Evolutionary conservation across 1,140 invertebrate species (phyloP).

Genomic region (Akabosia matsudoensis): DNA sequence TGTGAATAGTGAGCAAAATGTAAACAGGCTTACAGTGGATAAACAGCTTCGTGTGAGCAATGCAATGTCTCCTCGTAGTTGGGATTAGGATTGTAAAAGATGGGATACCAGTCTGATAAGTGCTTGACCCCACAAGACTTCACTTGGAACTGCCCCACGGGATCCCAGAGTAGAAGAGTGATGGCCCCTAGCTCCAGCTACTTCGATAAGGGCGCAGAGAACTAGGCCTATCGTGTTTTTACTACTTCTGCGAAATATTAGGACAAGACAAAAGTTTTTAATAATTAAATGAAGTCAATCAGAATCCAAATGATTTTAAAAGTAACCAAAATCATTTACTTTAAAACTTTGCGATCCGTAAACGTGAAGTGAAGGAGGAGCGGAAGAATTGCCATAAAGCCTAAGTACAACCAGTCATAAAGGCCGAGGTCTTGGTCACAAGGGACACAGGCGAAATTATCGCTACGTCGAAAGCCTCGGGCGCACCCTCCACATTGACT

Average conservation of each 20-base stretch:
- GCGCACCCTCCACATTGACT: slow-evolving; percentile 81
- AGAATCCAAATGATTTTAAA: not conserved
- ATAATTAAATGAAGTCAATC: not conserved
- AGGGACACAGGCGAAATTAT: slow-evolving; percentile 65
- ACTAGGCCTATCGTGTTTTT: slow-evolving; percentile 66
- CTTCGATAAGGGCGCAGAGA: slow-evolving; percentile 78
- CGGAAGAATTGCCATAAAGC: slow-evolving; percentile 84
- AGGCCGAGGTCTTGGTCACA: slow-evolving; percentile 72
- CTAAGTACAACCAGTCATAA: slow-evolving; percentile 93
- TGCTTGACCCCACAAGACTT: slow-evolving; percentile 71
- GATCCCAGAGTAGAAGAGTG: slow-evolving; percentile 72
- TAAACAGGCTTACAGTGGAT: slow-evolving; percentile 82
- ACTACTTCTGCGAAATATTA: slow-evolving; percentile 60
- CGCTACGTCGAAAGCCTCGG: slow-evolving; percentile 68
- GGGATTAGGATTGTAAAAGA: slow-evolving; percentile 88
- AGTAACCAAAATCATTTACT: slow-evolving; percentile 54
- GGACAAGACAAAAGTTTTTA: not conserved
- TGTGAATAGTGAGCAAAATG: not conserved
- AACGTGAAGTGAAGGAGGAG: slow-evolving; percentile 86
- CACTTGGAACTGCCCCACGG: slow-evolving; percentile 69
- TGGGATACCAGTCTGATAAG: slow-evolving; percentile 92
- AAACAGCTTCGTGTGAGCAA: slow-evolving; percentile 95
- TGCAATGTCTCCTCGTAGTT: slow-evolving; percentile 83
- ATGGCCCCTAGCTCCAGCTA: slow-evolving; percentile 66
- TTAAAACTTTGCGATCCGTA: slow-evolving; percentile 76